phyloP scores from a whole-genome alignment of 2,113 vertebrate genomes.

The Nannospalax galili region DNA sequence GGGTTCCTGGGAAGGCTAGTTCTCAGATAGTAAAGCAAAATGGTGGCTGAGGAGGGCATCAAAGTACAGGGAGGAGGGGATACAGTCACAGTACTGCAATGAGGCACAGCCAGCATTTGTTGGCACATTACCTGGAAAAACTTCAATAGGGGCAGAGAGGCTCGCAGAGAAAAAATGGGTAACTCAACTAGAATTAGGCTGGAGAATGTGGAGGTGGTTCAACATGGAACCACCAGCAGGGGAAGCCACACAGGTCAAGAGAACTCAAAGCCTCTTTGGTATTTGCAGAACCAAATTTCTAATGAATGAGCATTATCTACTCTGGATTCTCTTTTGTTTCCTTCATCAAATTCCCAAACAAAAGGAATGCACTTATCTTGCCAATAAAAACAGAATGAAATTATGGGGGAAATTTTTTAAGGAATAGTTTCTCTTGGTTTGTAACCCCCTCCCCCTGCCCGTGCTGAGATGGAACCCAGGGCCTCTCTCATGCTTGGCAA shows the following conservation, averaged over 20 bases:
- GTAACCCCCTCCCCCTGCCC: neutral
- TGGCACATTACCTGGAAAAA: neutral
- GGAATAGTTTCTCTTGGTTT: conserved; percentile 51
- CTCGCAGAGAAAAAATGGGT: neutral
- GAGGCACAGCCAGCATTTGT: conserved; percentile 58
- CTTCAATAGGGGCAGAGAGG: conserved; percentile 24
- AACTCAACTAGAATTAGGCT: conserved; percentile 21
- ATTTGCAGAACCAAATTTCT: conserved; percentile 30
- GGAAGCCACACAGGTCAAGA: neutral
- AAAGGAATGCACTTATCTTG: conserved; percentile 30
- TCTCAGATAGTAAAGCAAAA: conserved; percentile 42
- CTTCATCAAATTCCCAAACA: conserved; percentile 31
- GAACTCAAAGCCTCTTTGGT: conserved; percentile 57
- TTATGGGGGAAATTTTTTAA: neutral
- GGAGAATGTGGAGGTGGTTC: neutral
- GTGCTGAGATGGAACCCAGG: neutral
- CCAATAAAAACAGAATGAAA: conserved; percentile 22
- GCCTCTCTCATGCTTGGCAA: neutral
- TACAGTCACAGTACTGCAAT: neutral
- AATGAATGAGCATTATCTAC: conserved; percentile 44
- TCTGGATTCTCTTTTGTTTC: conserved; percentile 37
- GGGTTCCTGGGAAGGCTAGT: neutral
- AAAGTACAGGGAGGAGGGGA: neutral
- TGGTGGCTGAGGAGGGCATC: neutral
- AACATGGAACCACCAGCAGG: neutral